These are phyloP conservation scores for Brachystomella parvula DNA, from an alignment of 1,140 invertebrate species.

Conservation along the genomic window DNA sequence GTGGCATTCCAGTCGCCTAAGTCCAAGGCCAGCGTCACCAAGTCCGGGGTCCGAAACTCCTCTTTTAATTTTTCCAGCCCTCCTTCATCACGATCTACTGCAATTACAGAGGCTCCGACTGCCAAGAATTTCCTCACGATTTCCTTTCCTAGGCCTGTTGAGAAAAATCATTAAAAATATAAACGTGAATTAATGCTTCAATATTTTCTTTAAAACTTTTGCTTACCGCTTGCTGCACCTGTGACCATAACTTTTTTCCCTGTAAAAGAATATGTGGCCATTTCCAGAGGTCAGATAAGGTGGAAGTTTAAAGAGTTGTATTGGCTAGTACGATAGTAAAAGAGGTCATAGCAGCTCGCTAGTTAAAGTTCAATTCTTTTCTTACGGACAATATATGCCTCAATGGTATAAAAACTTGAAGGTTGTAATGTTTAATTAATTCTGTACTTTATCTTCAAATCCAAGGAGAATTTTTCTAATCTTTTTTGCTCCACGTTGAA, in stretches of 20 bases:
- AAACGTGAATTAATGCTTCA: background rate
- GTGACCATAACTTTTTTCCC: slow-evolving; percentile 5
- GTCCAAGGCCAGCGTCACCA: background rate
- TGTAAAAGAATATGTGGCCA: background rate
- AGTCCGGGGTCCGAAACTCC: background rate
- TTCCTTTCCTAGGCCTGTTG: slow-evolving; percentile 15
- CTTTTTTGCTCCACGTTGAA: no score
- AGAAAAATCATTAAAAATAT: background rate
- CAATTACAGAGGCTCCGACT: slow-evolving; percentile 17
- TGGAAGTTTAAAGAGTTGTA: background rate
- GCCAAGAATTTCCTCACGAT: slow-evolving; percentile 21
- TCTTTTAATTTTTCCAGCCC: slow-evolving; percentile 11
- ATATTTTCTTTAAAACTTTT: background rate
- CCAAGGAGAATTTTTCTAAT: background rate
- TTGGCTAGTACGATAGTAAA: background rate
- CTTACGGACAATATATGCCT: background rate
- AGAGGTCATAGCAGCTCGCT: background rate
- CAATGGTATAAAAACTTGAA: background rate
- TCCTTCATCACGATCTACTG: slow-evolving; percentile 7
- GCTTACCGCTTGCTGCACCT: slow-evolving; percentile 5
- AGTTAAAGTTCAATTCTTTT: background rate
- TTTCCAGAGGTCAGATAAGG: background rate
- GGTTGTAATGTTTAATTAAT: background rate
- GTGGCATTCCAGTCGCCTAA: background rate
- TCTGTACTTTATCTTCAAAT: background rate